phyloP scores from a whole-genome alignment of 2,797 vertebrate genomes.

The Anguilla anguilla region DNA sequence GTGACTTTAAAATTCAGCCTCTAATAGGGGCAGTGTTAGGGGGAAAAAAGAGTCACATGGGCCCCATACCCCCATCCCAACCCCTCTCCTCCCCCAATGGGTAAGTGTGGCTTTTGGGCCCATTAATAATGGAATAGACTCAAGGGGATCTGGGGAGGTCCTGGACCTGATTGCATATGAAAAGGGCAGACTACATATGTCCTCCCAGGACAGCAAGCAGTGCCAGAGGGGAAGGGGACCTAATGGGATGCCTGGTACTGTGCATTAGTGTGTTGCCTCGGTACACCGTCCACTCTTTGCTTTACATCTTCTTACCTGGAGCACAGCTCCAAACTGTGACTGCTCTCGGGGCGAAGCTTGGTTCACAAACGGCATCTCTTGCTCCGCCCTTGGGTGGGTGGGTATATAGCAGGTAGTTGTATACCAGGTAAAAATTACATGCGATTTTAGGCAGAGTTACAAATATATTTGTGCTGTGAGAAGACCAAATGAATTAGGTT shows the following conservation, averaged over 20 bases:
- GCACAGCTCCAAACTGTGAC: constrained; percentile 30
- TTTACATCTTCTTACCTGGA: constrained; percentile 34
- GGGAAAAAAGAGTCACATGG: background rate
- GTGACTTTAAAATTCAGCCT: background rate
- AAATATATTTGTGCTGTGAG: background rate
- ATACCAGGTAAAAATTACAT: background rate
- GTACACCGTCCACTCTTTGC: background rate
- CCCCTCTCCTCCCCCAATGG: background rate
- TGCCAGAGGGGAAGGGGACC: background rate
- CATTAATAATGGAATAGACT: constrained; percentile 1
- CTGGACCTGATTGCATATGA: constrained; percentile 20
- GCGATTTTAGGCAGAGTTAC: background rate
- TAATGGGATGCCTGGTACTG: background rate
- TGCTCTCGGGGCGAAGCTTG: constrained; percentile 26
- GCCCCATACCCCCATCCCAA: background rate
- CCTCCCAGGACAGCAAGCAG: background rate
- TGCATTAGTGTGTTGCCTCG: background rate
- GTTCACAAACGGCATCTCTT: constrained; percentile 38
- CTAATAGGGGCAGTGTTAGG: background rate
- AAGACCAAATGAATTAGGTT: background rate
- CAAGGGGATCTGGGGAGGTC: background rate
- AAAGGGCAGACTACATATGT: background rate
- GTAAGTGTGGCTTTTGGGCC: constrained; percentile 15
- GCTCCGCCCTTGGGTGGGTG: constrained; percentile 31
- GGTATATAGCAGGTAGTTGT: constrained; percentile 8